Evolutionary conservation across 2,888 invertebrate genomes (phyloP).

Genomic region (Caenorhabditis drosophilae): DNA sequence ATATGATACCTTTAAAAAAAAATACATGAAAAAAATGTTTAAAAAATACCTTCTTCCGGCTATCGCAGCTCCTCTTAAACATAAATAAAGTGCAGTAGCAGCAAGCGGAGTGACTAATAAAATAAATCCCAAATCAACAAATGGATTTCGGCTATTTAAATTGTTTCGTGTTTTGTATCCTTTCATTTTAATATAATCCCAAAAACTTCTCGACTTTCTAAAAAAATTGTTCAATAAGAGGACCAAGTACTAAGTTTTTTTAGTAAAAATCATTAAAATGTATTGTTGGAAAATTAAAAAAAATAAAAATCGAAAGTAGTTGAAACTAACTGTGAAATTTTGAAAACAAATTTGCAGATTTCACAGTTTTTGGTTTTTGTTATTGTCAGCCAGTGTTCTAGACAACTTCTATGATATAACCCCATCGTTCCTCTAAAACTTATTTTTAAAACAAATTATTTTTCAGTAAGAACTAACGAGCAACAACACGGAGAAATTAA

Average conservation of each 20-base stretch:
- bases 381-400: constrained; percentile 78
- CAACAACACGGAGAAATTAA: constrained; percentile 75
- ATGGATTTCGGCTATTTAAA: constrained; percentile 71
- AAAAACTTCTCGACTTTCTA: constrained; percentile 70
- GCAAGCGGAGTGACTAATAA: constrained; percentile 75
- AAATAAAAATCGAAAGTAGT: constrained; percentile 44
- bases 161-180: constrained; percentile 23
- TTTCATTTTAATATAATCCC: constrained; percentile 25
- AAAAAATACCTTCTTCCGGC: constrained; percentile 21
- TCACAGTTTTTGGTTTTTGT: constrained; percentile 81
- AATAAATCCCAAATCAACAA: constrained; percentile 74
- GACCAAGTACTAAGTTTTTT: too few species aligned
- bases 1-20: constrained; percentile 22
- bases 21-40: neutral
- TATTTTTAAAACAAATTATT: too few species aligned
- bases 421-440: constrained; percentile 79
- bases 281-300: too few species aligned
- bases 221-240: too few species aligned
- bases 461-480: too few species aligned
- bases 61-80: constrained; percentile 52
- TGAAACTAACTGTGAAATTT: constrained; percentile 73
- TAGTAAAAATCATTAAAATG: too few species aligned
- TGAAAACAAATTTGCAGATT: constrained; percentile 78
- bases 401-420: constrained; percentile 78
- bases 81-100: constrained; percentile 72